These are phyloP conservation scores for Recurvirostra avosetta DNA, from an alignment of 2,113 vertebrate species.

Conservation along the genomic window DNA sequence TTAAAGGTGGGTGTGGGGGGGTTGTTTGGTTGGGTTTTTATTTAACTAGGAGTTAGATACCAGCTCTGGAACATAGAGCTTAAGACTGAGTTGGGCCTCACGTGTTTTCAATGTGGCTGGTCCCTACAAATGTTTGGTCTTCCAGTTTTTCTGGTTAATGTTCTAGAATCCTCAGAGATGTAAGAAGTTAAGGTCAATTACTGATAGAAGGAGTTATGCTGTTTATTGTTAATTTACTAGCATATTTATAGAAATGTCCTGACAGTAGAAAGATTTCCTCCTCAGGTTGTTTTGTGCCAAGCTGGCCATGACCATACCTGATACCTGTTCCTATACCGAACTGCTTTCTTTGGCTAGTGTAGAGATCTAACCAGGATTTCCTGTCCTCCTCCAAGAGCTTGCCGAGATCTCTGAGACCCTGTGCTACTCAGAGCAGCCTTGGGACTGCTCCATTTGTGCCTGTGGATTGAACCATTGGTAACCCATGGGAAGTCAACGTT, in stretches of 20 bases:
- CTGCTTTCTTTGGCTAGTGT: not conserved
- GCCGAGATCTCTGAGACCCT: not conserved
- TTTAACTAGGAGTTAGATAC: not conserved
- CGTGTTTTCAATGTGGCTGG: rapidly evolving
- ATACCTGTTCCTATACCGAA: not conserved
- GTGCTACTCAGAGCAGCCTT: not conserved
- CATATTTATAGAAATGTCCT: not conserved
- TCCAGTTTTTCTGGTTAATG: not conserved
- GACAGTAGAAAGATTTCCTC: not conserved
- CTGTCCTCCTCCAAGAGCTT: not conserved
- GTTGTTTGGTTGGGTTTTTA: not conserved
- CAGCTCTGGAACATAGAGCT: not conserved
- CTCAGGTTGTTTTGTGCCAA: not conserved
- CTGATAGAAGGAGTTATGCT: not conserved
- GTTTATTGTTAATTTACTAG: not conserved
- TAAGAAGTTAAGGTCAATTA: not conserved
- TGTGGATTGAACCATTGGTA: not conserved
- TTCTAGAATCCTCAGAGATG: not conserved
- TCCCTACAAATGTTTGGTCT: not conserved
- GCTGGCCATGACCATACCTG: not conserved
- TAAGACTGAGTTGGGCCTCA: rapidly evolving
- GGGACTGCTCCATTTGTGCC: not conserved
- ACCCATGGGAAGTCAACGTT: not conserved
- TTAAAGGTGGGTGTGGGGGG: not conserved
- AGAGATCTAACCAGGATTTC: not conserved